Percentiles rank a stretch among this genome's conserved stretches.
phyloP scores from a whole-genome alignment of 2,888 invertebrate genomes.

The Stegophylla sp. region DNA sequence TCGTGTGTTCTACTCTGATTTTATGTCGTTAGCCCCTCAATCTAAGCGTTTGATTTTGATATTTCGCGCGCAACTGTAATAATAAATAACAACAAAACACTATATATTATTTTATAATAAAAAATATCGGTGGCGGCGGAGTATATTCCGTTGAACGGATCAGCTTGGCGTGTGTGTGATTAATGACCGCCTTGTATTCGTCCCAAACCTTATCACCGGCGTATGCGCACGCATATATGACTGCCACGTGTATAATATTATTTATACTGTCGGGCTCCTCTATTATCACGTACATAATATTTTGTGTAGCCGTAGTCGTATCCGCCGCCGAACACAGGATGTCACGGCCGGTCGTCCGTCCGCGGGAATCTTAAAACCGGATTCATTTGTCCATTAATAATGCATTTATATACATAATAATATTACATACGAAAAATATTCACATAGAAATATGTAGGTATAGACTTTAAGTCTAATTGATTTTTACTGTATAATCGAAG shows the following conservation, averaged over 20 bases:
- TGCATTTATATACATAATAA: not conserved
- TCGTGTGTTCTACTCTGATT: not conserved
- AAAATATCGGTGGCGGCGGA: not conserved
- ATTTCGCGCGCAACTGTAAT: not conserved
- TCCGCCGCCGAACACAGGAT: not conserved
- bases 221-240: not conserved
- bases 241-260: constrained; percentile 26
- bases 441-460: not conserved
- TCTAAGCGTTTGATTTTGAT: not conserved
- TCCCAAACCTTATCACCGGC: constrained; percentile 32
- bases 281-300: not conserved
- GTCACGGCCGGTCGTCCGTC: constrained; percentile 15
- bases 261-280: constrained; percentile 13
- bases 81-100: not conserved
- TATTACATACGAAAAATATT: not conserved
- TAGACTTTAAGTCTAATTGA: not conserved
- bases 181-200: constrained; percentile 25
- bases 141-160: not conserved
- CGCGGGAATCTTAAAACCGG: constrained; percentile 23
- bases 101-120: not conserved
- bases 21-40: not conserved
- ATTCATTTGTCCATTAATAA: constrained; percentile 32
- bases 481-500: not conserved
- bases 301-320: not conserved
- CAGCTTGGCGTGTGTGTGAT: constrained; percentile 14